Conservation (phyloP, 2,797 vertebrate genomes). For the Crenichthys baileyi region DNA sequence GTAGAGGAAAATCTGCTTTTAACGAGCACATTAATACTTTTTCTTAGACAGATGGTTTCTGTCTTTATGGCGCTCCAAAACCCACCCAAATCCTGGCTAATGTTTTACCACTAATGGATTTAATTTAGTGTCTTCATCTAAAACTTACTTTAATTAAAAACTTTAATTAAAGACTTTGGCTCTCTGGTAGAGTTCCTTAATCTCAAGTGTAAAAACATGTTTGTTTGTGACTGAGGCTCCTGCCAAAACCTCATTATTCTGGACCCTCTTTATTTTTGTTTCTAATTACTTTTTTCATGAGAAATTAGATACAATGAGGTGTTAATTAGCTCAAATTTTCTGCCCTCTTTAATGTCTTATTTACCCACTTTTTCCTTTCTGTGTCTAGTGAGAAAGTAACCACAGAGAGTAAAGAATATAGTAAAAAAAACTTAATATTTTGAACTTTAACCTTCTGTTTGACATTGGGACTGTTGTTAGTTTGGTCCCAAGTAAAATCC, state of each 20-base stretch:
- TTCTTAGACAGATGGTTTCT: not conserved
- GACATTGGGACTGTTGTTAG: not conserved
- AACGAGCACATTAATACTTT: not conserved
- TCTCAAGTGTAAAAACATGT: not conserved
- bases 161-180: not conserved
- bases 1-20: not conserved
- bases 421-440: too few relatives aligned
- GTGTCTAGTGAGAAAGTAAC: too few relatives aligned
- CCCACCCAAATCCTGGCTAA: not conserved
- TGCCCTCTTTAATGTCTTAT: not conserved
- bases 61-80: not conserved
- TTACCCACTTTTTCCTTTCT: not conserved
- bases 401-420: too few relatives aligned
- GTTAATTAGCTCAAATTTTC: not conserved
- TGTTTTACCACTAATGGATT: not conserved
- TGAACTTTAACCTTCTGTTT: too few relatives aligned
- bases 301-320: not conserved
- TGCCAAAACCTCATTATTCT: conserved; percentile 1
- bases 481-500: not conserved
- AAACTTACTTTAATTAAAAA: not conserved
- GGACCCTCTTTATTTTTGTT: not conserved
- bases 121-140: not conserved
- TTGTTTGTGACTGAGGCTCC: not conserved
- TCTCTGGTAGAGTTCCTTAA: not conserved
- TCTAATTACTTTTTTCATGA: not conserved